phyloP scores from a whole-genome alignment of 2,113 vertebrate genomes.

The Amazona guildingii region DNA sequence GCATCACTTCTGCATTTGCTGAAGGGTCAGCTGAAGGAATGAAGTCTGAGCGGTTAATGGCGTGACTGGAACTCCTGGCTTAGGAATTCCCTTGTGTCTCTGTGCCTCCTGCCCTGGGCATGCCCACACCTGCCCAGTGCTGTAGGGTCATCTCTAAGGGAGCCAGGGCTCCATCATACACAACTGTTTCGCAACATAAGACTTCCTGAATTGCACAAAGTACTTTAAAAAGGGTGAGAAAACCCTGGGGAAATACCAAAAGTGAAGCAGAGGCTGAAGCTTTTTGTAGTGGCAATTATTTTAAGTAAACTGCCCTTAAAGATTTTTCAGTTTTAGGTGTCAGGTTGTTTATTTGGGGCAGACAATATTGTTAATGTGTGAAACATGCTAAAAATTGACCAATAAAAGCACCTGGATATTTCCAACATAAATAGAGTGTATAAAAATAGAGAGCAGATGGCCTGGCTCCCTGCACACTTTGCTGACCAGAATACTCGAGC shows the following conservation, averaged over 20 bases:
- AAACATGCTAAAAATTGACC: background rate
- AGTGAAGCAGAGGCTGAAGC: background rate
- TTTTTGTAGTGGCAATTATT: background rate
- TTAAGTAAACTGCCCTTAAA: background rate
- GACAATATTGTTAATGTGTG: background rate
- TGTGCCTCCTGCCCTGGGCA: background rate
- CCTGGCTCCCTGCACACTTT: constrained; percentile 33
- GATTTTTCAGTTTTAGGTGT: background rate
- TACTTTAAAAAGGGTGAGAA: background rate
- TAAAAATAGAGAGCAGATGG: constrained; percentile 57
- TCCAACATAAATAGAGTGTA: background rate
- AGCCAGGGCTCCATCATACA: background rate
- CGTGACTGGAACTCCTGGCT: background rate
- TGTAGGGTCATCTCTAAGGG: background rate
- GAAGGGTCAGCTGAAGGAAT: background rate
- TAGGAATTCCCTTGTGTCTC: background rate
- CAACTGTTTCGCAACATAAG: rapidly evolving
- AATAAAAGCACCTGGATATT: constrained; percentile 27
- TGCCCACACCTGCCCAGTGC: background rate
- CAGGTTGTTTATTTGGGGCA: background rate
- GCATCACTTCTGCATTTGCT: background rate
- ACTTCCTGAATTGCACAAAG: background rate
- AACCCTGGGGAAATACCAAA: background rate
- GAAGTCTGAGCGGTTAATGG: background rate
- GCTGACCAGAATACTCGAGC: constrained; percentile 22